These are phyloP conservation scores for Altica lythri DNA, from an alignment of 2,888 invertebrate genomes.

Conservation along the genomic window DNA sequence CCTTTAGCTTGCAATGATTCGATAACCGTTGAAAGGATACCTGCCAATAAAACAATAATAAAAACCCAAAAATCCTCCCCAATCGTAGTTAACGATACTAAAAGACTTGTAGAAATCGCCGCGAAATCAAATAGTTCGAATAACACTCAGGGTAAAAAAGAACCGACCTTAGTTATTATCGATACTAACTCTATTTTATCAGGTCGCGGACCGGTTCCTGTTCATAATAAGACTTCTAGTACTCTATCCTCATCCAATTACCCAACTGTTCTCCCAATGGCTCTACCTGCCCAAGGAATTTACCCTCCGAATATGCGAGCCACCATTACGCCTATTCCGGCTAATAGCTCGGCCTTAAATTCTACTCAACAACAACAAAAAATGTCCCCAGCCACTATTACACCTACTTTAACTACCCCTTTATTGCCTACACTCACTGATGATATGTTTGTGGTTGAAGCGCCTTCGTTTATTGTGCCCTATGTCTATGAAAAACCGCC, in stretches of 20 bases:
- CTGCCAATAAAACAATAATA: conserved; percentile 25
- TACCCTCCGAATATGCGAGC: conserved; percentile 67
- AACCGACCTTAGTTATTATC: conserved; percentile 78
- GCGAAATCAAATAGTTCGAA: conserved; percentile 62
- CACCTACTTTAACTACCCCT: conserved; percentile 56
- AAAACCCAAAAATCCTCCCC: conserved; percentile 30
- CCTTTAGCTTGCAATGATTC: conserved; percentile 56
- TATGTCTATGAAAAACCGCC: conserved; percentile 93
- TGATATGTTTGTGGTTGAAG: conserved; percentile 91
- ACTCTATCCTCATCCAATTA: conserved; percentile 48
- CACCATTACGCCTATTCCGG: conserved; percentile 62
- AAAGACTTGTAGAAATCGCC: conserved; percentile 71
- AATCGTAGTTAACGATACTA: conserved; percentile 73
- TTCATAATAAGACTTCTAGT: conserved; percentile 49
- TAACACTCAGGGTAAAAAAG: conserved; percentile 63
- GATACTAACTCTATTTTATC: conserved; percentile 75
- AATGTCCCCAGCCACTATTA: conserved; percentile 49
- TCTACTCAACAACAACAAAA: conserved; percentile 45
- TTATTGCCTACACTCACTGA: conserved; percentile 84
- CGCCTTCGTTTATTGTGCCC: conserved; percentile 91
- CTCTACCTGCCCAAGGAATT: conserved; percentile 66
- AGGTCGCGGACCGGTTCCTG: conserved; percentile 65
- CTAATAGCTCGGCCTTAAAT: conserved; percentile 47
- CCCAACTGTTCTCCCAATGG: conserved; percentile 58
- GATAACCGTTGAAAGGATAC: conserved; percentile 34